Percentiles rank a stretch among this genome's conserved stretches.
phyloP scores from a whole-genome alignment of 2,888 invertebrate species.

The Eudasyphora cyanicolor region DNA sequence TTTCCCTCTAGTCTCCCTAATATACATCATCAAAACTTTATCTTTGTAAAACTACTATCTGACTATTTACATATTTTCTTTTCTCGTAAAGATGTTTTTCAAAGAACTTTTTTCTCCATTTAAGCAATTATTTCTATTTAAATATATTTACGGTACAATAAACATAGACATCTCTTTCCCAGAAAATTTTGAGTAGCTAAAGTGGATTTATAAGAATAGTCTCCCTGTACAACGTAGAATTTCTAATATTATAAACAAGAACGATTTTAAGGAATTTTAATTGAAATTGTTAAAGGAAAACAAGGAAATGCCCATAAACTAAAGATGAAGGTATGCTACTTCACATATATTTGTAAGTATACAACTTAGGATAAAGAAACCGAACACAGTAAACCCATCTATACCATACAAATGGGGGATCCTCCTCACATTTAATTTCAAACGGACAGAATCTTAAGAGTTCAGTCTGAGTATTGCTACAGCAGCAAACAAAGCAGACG shows the following conservation, averaged over 20 bases:
- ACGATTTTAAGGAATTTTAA: slow-evolving; percentile 19
- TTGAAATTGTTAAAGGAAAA: slow-evolving; percentile 6
- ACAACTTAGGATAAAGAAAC: neutral
- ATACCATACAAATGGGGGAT: neutral
- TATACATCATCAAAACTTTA: too few species aligned
- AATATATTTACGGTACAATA: too few species aligned
- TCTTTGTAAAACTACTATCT: too few species aligned
- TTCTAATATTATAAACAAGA: neutral
- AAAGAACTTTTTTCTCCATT: neutral
- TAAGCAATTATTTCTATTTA: slow-evolving; percentile 6
- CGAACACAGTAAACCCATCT: neutral
- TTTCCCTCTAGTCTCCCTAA: too few species aligned
- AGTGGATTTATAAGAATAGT: too few species aligned
- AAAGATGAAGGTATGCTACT: neutral
- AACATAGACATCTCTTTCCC: too few species aligned
- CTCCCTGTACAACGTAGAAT: neutral
- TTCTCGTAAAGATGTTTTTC: too few species aligned
- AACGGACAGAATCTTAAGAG: neutral
- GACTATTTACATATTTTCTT: too few species aligned
- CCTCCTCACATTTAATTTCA: neutral
- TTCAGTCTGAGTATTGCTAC: too few species aligned
- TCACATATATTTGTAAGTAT: neutral
- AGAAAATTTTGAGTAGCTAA: too few species aligned
- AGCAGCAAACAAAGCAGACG: neutral
- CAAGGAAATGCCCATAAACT: neutral